A percentile compares a stretch with the other conserved stretches of the same genome.
Conservation (phyloP, 2,113 vertebrate species). For the Tragelaphus strepsiceros region DNA sequence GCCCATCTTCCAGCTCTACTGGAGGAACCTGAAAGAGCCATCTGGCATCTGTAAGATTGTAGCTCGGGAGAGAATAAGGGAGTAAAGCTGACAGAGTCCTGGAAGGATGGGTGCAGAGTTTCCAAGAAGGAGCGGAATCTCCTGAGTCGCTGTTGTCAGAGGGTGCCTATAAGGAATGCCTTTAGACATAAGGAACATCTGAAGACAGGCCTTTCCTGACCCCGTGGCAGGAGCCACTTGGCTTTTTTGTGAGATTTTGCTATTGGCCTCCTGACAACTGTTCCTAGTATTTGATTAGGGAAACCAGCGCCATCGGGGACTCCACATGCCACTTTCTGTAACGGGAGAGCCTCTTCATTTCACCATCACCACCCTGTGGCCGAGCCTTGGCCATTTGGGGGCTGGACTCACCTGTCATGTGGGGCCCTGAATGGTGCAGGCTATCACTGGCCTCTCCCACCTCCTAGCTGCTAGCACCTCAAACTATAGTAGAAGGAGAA, state of each 20-base stretch:
- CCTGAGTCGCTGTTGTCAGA: not conserved
- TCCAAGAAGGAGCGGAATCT: too few relatives aligned
- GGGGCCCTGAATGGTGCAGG: not conserved
- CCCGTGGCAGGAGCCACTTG: not conserved
- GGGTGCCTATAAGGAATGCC: not conserved
- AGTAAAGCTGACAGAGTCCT: not conserved
- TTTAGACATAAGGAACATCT: not conserved
- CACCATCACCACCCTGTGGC: too few relatives aligned
- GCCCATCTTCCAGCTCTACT: rapidly evolving
- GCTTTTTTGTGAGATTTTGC: not conserved
- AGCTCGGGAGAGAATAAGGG: not conserved
- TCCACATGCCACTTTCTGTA: not conserved
- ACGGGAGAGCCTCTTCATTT: not conserved
- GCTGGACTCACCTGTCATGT: not conserved
- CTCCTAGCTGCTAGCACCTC: not conserved
- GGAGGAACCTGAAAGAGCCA: not conserved
- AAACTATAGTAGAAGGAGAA: not conserved
- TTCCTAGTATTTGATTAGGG: not conserved
- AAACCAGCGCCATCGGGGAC: not conserved
- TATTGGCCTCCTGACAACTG: not conserved
- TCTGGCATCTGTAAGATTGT: rapidly evolving
- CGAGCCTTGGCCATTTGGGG: not conserved
- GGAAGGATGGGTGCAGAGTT: not conserved
- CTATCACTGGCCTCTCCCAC: too few relatives aligned
- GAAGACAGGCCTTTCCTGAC: not conserved